phyloP scores from a whole-genome alignment of 1,140 invertebrate genomes.

The Lucilia cuprina region DNA sequence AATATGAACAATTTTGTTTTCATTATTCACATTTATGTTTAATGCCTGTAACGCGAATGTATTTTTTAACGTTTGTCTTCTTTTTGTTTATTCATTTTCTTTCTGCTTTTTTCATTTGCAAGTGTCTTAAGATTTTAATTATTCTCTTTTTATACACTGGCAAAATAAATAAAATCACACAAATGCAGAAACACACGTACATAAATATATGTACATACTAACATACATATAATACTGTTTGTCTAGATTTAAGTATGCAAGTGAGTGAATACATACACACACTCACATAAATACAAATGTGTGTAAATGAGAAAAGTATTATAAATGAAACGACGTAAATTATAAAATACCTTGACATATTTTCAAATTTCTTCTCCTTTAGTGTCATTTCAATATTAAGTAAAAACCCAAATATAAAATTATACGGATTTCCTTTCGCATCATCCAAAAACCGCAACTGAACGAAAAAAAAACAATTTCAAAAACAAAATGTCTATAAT shows the following conservation, averaged over 20 bases:
- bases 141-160: conserved; percentile 14
- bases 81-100: background rate
- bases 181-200: background rate
- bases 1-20: background rate
- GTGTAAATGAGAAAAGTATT: background rate
- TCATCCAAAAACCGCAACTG: no score
- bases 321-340: background rate
- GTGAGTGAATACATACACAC: no score
- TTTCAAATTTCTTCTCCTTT: background rate
- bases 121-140: conserved; percentile 33
- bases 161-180: background rate
- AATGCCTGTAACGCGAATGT: background rate
- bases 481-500: no score
- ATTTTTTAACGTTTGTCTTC: background rate
- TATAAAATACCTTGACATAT: conserved; percentile 21
- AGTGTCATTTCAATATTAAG: no score
- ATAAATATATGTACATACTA: no score
- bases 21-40: background rate
- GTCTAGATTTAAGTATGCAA: no score
- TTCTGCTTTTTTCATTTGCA: background rate
- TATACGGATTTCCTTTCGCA: no score
- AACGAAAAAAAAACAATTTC: no score
- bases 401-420: no score
- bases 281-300: background rate
- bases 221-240: background rate